Percentiles rank a stretch among this genome's conserved stretches.
Evolutionary conservation across 2,888 invertebrate species (phyloP).

Genomic region (Labia minor): DNA sequence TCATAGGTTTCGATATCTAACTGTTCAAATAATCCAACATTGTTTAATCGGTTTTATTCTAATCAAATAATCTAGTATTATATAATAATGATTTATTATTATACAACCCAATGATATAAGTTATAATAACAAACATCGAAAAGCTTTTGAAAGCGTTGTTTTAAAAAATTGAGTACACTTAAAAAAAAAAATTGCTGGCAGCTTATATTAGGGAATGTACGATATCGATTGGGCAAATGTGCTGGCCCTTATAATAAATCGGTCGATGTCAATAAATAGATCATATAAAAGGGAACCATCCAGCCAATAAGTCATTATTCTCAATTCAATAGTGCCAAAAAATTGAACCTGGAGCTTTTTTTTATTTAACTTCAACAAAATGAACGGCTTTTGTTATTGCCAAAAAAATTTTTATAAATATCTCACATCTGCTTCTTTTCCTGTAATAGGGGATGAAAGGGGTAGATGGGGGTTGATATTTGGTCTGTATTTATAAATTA

Average conservation of each 20-base stretch:
- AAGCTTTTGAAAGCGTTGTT: conserved; percentile 1
- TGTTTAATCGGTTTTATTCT: no score
- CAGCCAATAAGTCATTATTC: conserved; percentile 13
- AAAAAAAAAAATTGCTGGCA: conserved; percentile 1
- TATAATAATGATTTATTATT: no score
- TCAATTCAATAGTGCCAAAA: conserved; percentile 13
- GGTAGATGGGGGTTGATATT: neutral
- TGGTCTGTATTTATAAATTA: neutral
- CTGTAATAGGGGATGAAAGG: neutral
- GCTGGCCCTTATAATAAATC: neutral
- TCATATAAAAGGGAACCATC: neutral
- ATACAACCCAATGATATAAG: neutral
- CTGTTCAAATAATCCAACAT: no score
- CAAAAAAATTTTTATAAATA: neutral
- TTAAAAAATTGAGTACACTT: neutral
- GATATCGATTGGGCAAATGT: neutral
- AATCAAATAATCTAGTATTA: no score
- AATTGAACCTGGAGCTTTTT: neutral
- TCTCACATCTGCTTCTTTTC: neutral
- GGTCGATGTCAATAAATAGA: conserved; percentile 13
- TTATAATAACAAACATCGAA: neutral
- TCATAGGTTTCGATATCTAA: no score
- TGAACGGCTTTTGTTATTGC: conserved; percentile 5
- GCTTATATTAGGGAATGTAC: neutral
- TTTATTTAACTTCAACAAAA: neutral